Percentiles rank a stretch among this genome's conserved stretches.
Evolutionary conservation across 2,113 vertebrate genomes (phyloP).

Genomic region (Ginglymostoma cirratum): DNA sequence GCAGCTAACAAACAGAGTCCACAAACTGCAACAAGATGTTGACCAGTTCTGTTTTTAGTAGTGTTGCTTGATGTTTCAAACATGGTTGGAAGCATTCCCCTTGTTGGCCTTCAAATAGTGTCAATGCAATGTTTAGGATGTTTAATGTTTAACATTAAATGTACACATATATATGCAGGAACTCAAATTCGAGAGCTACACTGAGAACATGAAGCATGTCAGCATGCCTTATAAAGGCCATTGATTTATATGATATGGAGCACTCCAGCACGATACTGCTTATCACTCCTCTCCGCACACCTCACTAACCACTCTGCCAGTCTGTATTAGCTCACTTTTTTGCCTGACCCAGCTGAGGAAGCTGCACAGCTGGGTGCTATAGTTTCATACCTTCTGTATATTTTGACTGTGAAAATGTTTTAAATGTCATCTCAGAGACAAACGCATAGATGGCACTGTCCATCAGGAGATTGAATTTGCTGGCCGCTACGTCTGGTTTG

Average conservation of each 20-base stretch:
- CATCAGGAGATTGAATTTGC: neutral
- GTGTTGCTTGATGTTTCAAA: neutral
- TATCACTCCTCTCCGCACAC: neutral
- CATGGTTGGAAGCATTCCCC: no score
- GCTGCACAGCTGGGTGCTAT: neutral
- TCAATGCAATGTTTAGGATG: neutral
- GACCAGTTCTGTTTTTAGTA: neutral
- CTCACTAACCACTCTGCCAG: no score
- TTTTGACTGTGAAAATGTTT: neutral
- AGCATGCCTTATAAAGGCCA: neutral
- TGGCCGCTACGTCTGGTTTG: neutral
- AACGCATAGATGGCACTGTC: neutral
- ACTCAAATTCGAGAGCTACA: neutral
- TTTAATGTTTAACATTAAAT: neutral
- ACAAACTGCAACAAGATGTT: neutral
- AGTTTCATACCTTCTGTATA: neutral
- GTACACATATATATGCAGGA: neutral
- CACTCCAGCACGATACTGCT: neutral
- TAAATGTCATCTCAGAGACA: neutral
- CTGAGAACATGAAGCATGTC: neutral
- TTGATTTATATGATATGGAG: neutral
- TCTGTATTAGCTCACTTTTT: neutral
- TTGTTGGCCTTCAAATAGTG: neutral
- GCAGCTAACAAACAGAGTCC: neutral
- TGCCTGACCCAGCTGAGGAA: neutral